Percentiles rank a stretch among this genome's conserved stretches.
Evolutionary conservation across 37 sponge, comb jelly and placozoan species (phyloP).

Genomic region (Sycon ciliatum): DNA sequence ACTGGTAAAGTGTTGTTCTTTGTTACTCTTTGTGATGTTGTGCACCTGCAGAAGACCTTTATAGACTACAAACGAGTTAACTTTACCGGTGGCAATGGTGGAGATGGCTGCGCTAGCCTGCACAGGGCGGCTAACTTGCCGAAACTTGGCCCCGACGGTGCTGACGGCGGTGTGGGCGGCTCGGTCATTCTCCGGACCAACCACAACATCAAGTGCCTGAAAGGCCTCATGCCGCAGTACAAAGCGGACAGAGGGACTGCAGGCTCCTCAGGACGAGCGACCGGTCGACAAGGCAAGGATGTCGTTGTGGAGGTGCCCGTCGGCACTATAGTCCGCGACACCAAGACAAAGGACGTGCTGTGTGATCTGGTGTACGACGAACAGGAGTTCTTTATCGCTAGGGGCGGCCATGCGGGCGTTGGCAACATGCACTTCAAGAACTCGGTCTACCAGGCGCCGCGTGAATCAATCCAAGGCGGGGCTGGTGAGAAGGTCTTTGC

Average conservation of each 20-base stretch:
- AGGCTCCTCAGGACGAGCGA: slow-evolving; percentile 37
- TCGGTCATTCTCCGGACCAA: slow-evolving; percentile 12
- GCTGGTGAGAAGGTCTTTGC: slow-evolving; percentile 48
- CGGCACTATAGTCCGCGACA: slow-evolving; percentile 70
- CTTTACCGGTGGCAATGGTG: slow-evolving; percentile 62
- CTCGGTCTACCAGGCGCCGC: slow-evolving; percentile 13
- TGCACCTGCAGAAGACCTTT: slow-evolving; percentile 59
- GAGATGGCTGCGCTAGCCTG: slow-evolving; percentile 67
- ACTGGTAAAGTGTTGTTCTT: too few relatives aligned
- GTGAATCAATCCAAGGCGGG: slow-evolving; percentile 44
- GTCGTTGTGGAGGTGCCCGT: slow-evolving; percentile 61
- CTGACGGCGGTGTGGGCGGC: slow-evolving; percentile 78
- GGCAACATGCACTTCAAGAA: slow-evolving; percentile 53
- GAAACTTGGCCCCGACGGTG: slow-evolving; percentile 69
- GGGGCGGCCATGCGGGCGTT: slow-evolving; percentile 74
- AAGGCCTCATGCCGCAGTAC: slow-evolving; percentile 34
- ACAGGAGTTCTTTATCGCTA: slow-evolving; percentile 27
- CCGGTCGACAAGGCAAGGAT: slow-evolving; percentile 48
- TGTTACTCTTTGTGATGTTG: too few relatives aligned
- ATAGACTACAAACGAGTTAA: slow-evolving; percentile 62
- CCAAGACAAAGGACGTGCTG: slow-evolving; percentile 30
- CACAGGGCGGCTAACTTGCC: slow-evolving; percentile 32
- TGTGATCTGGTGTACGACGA: slow-evolving; percentile 50
- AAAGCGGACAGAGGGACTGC: slow-evolving; percentile 37
- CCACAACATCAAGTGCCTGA: slow-evolving; percentile 32